These are phyloP conservation scores for Helarctos malayanus DNA, from an alignment of 2,797 vertebrate genomes.

Conservation along the genomic window DNA sequence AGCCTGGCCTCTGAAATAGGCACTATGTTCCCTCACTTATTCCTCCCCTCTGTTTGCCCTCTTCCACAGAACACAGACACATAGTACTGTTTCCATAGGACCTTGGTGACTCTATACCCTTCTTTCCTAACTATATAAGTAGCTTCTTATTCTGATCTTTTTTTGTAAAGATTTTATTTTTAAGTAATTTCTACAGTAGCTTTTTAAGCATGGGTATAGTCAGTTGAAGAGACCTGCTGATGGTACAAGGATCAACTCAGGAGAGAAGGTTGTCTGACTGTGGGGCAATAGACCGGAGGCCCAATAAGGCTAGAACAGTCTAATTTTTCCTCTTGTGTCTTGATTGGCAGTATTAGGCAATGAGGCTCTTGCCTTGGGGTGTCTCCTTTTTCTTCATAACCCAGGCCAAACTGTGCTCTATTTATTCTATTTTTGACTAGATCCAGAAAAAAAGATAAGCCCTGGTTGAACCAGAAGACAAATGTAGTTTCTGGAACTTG, in stretches of 20 bases:
- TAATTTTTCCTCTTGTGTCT: not conserved
- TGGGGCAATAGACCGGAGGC: not conserved
- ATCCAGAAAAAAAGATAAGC: not conserved
- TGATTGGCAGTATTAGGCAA: not conserved
- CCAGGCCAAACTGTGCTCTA: not conserved
- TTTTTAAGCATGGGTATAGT: not conserved
- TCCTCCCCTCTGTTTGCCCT: not conserved
- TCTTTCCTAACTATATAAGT: not conserved
- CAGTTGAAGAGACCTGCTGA: not conserved
- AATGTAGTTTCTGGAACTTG: not conserved
- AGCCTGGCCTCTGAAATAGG: not conserved
- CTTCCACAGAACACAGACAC: not conserved
- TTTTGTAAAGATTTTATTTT: too few relatives aligned
- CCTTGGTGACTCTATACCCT: not conserved
- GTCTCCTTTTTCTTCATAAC: not conserved
- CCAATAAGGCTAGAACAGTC: not conserved
- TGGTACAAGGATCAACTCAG: not conserved
- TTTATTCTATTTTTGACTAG: conserved; percentile 1
- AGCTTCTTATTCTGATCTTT: not conserved
- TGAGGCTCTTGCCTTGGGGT: not conserved
- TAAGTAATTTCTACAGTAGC: not conserved
- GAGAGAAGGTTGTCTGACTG: not conserved
- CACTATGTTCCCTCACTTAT: not conserved
- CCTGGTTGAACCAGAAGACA: not conserved
- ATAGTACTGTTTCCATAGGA: not conserved